Conservation (phyloP, 1,140 invertebrate species). For the Euwallacea fornicatus region DNA sequence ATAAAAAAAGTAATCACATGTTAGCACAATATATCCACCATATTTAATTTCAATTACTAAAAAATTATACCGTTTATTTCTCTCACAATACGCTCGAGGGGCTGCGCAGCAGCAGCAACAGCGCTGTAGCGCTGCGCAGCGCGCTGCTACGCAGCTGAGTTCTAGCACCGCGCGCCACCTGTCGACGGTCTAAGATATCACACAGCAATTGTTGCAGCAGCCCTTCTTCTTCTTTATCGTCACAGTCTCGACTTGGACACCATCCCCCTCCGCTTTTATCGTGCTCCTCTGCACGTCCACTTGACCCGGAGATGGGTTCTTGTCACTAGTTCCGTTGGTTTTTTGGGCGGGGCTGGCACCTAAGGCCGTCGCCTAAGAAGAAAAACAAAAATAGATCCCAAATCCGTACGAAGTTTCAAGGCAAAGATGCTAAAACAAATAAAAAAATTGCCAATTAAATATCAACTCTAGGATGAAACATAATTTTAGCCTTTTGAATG, state of each 20-base stretch:
- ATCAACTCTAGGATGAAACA: too few relatives aligned
- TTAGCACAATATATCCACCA: constrained; percentile 25
- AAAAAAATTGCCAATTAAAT: too few relatives aligned
- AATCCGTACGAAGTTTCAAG: too few relatives aligned
- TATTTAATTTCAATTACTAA: constrained; percentile 14
- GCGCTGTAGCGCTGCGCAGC: not conserved
- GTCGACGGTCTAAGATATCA: constrained; percentile 68
- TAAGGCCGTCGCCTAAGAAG: constrained; percentile 14
- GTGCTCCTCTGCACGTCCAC: constrained; percentile 77
- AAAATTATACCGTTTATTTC: constrained; percentile 3
- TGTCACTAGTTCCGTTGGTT: constrained; percentile 47
- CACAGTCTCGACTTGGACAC: constrained; percentile 79
- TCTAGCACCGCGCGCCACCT: not conserved
- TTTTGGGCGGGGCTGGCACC: constrained; percentile 44
- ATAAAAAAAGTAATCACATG: constrained; percentile 18
- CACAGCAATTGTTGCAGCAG: constrained; percentile 78
- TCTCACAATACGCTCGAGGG: not conserved
- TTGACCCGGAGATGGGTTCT: constrained; percentile 55
- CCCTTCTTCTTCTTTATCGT: constrained; percentile 88
- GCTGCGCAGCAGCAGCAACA: not conserved
- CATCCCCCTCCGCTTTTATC: constrained; percentile 69
- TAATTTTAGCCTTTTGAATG: too few relatives aligned
- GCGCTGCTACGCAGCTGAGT: not conserved
- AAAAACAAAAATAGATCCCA: not conserved
- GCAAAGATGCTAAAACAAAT: too few relatives aligned